A percentile compares a stretch with the other conserved stretches of the same genome.
Conservation (phyloP, 2,888 invertebrate genomes). For the Eupithecia abbreviata region DNA sequence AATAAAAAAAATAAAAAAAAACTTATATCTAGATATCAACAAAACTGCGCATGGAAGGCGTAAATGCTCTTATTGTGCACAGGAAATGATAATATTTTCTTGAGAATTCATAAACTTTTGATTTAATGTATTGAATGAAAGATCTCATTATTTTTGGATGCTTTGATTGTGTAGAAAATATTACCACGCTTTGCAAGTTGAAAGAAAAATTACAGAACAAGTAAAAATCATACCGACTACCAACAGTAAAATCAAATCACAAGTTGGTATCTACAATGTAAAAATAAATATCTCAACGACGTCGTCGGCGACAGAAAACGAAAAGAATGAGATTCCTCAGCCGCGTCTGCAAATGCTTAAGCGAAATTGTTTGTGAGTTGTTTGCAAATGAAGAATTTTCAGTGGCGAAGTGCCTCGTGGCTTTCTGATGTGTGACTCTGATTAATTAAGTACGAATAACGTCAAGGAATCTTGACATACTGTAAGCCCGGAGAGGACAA, state of each 20-base stretch:
- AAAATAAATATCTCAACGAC: conserved; percentile 51
- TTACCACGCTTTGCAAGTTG: neutral
- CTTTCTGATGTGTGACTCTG: conserved; percentile 5
- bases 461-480: neutral
- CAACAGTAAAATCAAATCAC: conserved; percentile 1
- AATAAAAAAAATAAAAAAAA: too few species aligned
- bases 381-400: conserved; percentile 48
- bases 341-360: conserved; percentile 66
- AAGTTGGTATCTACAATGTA: conserved; percentile 30
- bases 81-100: neutral
- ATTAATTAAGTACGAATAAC: conserved; percentile 1
- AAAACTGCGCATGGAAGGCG: too few species aligned
- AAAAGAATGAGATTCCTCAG: conserved; percentile 68
- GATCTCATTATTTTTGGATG: neutral
- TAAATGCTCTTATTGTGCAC: neutral
- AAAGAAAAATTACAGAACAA: conserved; percentile 1
- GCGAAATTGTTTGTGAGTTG: conserved; percentile 66
- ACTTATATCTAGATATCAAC: too few species aligned
- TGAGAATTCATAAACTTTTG: neutral
- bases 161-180: neutral
- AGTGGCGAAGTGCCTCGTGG: conserved; percentile 19
- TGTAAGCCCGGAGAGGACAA: neutral
- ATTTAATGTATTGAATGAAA: neutral
- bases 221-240: conserved; percentile 6
- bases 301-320: conserved; percentile 72